phyloP scores from a whole-genome alignment of 2,797 vertebrate genomes.

The Ceyx erithaca region DNA sequence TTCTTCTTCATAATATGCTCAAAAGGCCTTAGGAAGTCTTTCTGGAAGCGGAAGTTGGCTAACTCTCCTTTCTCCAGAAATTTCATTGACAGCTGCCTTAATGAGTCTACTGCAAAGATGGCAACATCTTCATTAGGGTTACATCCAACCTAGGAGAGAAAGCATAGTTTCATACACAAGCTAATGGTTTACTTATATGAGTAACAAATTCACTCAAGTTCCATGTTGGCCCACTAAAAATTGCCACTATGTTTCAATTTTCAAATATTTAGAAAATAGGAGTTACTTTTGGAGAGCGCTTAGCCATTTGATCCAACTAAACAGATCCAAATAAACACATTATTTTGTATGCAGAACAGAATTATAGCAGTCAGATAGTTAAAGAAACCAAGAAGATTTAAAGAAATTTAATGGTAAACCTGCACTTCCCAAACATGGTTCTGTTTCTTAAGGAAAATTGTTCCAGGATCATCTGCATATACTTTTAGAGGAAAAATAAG shows the following conservation, averaged over 20 bases:
- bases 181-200: background rate
- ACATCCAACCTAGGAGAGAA: constrained; percentile 88
- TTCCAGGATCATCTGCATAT: background rate
- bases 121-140: constrained; percentile 96
- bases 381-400: background rate
- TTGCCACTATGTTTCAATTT: fast-evolving
- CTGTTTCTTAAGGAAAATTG: background rate
- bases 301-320: background rate
- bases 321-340: too few relatives aligned
- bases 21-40: constrained; percentile 95
- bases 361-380: background rate
- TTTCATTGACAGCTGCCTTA: constrained; percentile 96
- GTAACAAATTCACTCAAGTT: background rate
- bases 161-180: background rate
- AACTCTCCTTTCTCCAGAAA: constrained; percentile 96
- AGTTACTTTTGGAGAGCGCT: background rate
- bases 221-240: background rate
- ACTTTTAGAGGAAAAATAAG: background rate
- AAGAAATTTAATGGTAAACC: background rate
- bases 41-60: constrained; percentile 97
- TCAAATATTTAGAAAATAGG: background rate
- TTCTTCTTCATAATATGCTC: constrained; percentile 98
- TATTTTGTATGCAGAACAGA: background rate
- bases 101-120: constrained; percentile 94
- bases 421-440: background rate